Conservation (phyloP, 2,113 vertebrate species). For the Chitala chitala region DNA sequence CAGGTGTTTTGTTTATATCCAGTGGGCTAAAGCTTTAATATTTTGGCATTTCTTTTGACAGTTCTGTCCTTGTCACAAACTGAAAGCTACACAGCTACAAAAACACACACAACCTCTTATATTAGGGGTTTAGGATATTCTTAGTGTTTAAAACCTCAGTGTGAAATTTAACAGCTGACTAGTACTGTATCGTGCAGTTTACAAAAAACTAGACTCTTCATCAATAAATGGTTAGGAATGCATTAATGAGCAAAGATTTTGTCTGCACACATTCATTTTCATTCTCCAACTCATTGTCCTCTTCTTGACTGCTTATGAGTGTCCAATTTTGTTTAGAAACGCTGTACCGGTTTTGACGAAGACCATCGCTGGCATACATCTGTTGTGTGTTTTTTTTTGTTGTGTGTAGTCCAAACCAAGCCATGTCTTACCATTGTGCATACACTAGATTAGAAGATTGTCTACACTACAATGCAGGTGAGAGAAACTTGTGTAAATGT, state of each 20-base stretch:
- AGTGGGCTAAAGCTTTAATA: constrained; percentile 40
- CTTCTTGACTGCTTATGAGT: neutral
- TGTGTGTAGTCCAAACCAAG: no score
- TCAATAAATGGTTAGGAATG: neutral
- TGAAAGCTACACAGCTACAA: no score
- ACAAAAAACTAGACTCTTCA: neutral
- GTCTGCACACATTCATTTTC: neutral
- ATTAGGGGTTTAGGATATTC: no score
- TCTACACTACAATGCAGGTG: constrained; percentile 16
- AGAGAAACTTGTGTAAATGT: constrained; percentile 26
- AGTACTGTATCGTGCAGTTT: neutral
- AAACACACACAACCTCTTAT: no score
- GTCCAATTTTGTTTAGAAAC: neutral
- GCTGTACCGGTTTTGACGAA: neutral
- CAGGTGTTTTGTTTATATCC: no score
- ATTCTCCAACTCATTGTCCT: neutral
- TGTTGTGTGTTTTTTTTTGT: no score
- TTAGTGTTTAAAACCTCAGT: constrained; percentile 25
- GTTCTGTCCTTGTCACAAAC: neutral
- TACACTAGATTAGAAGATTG: constrained; percentile 15
- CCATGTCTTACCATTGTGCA: no score
- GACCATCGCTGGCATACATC: neutral
- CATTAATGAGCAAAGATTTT: neutral
- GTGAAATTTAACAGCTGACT: constrained; percentile 23
- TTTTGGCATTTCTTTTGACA: neutral